These are phyloP conservation scores for Gandaritis pyraliata DNA, from an alignment of 2,888 invertebrate genomes.

Conservation along the genomic window DNA sequence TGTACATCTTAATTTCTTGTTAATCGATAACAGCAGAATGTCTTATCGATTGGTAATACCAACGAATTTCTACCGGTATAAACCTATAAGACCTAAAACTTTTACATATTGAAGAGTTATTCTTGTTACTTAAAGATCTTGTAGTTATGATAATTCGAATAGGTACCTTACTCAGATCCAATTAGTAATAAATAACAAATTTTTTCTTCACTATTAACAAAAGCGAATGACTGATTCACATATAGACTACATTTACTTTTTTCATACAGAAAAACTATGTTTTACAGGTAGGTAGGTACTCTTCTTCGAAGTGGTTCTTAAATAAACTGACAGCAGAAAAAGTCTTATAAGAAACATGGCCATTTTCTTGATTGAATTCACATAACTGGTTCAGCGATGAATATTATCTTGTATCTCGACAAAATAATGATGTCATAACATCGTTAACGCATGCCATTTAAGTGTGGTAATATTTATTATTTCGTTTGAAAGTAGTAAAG, in stretches of 20 bases:
- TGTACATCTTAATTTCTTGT: slow-evolving; percentile 12
- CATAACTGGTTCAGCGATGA: slow-evolving; percentile 9
- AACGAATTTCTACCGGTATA: too few species aligned
- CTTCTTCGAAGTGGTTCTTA: neutral
- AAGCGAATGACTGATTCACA: too few species aligned
- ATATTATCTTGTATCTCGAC: slow-evolving; percentile 48
- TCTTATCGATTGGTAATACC: slow-evolving; percentile 10
- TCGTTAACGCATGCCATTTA: slow-evolving; percentile 53
- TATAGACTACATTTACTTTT: too few species aligned
- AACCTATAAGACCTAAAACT: too few species aligned
- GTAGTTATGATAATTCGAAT: neutral
- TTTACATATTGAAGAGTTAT: too few species aligned
- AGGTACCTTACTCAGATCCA: too few species aligned
- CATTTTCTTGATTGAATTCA: slow-evolving; percentile 17
- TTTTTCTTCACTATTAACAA: too few species aligned
- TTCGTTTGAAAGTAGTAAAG: slow-evolving; percentile 50
- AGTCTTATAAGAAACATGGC: neutral
- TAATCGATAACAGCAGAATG: slow-evolving; percentile 13
- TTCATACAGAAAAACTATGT: too few species aligned
- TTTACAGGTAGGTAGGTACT: too few species aligned
- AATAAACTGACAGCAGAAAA: slow-evolving; percentile 1
- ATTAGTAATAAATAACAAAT: too few species aligned
- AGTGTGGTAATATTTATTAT: slow-evolving; percentile 64
- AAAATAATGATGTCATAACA: slow-evolving; percentile 68
- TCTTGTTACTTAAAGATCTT: neutral